Base-by-base conservation (phyloP, 2,113 vertebrate genomes). In the Microcebus murinus region DNA sequence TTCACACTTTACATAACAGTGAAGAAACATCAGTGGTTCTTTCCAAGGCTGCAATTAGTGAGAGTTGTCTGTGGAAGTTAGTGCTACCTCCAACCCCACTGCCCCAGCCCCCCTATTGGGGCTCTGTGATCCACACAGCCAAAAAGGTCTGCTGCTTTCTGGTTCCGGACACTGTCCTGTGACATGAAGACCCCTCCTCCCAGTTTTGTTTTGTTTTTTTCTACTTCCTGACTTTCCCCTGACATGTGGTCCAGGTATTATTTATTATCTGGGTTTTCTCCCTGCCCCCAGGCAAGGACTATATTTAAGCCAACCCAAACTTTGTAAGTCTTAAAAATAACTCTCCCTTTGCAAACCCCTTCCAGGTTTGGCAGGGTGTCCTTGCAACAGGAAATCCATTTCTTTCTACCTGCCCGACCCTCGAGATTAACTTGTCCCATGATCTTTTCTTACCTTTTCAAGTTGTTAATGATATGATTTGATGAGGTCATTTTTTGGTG, bases 301-400 rank as follows among this genome's bases (percentile, higher is more conserved):
- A 83, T 80, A 93, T 96, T 95, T 95, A 96, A 96, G 96, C 97
- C 95, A 95, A 91, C 71, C 83, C 88, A 97, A 91, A 96, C 95
- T 96, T 96, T 52, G 29, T 29, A 83, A 83, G 57, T 96, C 96
- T 97, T 97, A 96, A 97, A 96, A 97, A 97, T 94, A 97, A 94
- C 92, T 96, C 50, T 96, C 36, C 86, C 87, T 81, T 92, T 96
- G 71, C 79, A 91, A 90, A 95, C 55, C 74, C 84, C 90, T 80
- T 96, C 59, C 55, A 91, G 42, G 85, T 85, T 96, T 97, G 94
- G 90, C 90, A 88, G 59, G 61, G 21, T 63, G 83, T 95, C 63
- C 73, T 59, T 79, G 57, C 21, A 86, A 92, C 83, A 91, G 90
- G 95, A 98, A 96, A 91, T 90, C 55, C 29, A 50, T 96, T 87